phyloP scores from a whole-genome alignment of 2,113 vertebrate species.

The Neolamprologus sp. region DNA sequence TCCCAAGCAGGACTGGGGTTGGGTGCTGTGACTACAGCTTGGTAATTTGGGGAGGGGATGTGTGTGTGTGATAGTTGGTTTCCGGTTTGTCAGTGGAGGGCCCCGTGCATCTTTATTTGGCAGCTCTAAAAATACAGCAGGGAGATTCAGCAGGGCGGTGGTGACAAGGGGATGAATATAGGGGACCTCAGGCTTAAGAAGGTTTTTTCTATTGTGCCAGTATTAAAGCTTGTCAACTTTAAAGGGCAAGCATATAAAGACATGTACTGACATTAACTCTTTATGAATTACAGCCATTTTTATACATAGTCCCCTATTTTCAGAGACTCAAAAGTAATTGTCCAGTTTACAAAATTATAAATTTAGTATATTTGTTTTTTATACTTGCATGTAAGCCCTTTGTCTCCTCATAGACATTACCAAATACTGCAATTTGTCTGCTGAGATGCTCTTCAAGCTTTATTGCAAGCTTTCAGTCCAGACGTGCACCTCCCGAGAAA shows the following conservation, averaged over 20 bases:
- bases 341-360: not conserved
- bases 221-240: not conserved
- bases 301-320: not conserved
- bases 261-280: not conserved
- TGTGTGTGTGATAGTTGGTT: not conserved
- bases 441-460: not conserved
- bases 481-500: not conserved
- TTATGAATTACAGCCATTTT: not conserved
- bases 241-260: not conserved
- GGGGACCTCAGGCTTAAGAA: not conserved
- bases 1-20: not conserved
- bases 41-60: not conserved
- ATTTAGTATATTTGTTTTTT: not conserved
- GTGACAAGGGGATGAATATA: not conserved
- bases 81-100: conserved; percentile 32
- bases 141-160: not conserved
- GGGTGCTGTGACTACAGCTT: not conserved
- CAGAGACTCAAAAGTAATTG: not conserved
- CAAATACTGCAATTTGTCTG: not conserved
- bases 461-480: not conserved
- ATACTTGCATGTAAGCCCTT: not conserved
- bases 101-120: conserved; percentile 71
- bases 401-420: not conserved
- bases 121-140: conserved; percentile 78
- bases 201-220: not conserved